Evolutionary conservation across 2,797 vertebrate species (phyloP).

Genomic region (Phoebastria nigripes): DNA sequence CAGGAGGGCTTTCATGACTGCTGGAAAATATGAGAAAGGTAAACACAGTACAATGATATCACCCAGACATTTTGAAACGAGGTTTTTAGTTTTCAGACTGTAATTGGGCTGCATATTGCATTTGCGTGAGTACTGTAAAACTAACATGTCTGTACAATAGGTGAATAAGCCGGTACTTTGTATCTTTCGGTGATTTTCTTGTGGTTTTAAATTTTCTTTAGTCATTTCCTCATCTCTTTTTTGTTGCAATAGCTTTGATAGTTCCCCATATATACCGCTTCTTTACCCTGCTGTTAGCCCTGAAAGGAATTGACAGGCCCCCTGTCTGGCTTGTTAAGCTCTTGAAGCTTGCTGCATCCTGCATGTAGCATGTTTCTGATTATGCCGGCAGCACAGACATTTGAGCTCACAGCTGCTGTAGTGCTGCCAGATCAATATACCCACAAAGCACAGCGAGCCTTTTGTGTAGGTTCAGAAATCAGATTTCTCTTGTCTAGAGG

Average conservation of each 20-base stretch:
- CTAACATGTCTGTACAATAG: neutral
- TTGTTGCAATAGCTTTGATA: neutral
- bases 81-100: neutral
- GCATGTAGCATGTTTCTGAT: constrained; percentile 35
- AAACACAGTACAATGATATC: neutral
- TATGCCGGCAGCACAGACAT: neutral
- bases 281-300: constrained; percentile 9
- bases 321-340: constrained; percentile 32
- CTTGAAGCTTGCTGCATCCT: constrained; percentile 34
- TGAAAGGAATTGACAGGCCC: constrained; percentile 34
- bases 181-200: neutral
- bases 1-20: neutral
- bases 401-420: constrained; percentile 42
- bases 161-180: neutral
- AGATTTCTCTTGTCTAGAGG: constrained; percentile 21
- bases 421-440: constrained; percentile 31
- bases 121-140: neutral
- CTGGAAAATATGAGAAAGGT: constrained; percentile 53
- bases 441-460: neutral
- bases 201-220: constrained; percentile 5
- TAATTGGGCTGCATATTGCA: neutral
- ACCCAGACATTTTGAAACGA: constrained; percentile 7
- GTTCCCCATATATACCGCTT: neutral
- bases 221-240: neutral
- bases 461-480: constrained; percentile 39